Base-by-base conservation (phyloP, 2,113 vertebrate genomes). In the Nerophis lumbriciformis region DNA sequence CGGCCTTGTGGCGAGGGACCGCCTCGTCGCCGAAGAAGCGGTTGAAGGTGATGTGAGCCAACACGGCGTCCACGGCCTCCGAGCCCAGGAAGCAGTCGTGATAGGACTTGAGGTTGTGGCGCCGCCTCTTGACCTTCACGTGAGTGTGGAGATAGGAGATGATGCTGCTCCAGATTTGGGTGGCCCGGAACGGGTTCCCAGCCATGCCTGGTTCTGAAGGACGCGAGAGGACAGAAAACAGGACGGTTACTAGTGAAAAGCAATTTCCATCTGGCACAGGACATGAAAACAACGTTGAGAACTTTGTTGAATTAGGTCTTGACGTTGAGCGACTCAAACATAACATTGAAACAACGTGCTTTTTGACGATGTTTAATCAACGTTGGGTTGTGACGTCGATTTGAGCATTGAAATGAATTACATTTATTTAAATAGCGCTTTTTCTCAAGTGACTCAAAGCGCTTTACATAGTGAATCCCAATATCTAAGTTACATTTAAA, bases 41-140 rank as follows among this genome's bases (percentile, higher is more conserved):
- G 84, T 90, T 97, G 75, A 97, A 92, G 11, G 93, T 90, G 8
- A 99, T 91, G 38, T 99, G 94, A 6, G 94, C 88, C 80, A 96
- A 90, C 60, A 97, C 90, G 45, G 94, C 92, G 4, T 99, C 95
- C 73, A 98, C 97, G 0, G 96, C 97, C 44, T 98, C 94, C 0
- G 96, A 97, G 8, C 97, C 97, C 53, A 98, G 88, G 61, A 99
- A 99, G 56, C 96, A 99, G 89, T 96, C 91, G 0, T 92, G 87
- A 77, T 98, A 91, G 21, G 88, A 91, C 80, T 94, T 98, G 9
- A 99, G 88, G 79, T 94, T 94, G 76, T 98, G 94, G 37, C 95
- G 91, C 14, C 95, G 91, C 36, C 90, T 92, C 62, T 98, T 98
- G 50, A 98, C 95, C 77, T 95, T 93, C 79, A 99, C 96, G 10